phyloP scores from a whole-genome alignment of 2,797 vertebrate species.

The Sebastiscus albofasciatus region DNA sequence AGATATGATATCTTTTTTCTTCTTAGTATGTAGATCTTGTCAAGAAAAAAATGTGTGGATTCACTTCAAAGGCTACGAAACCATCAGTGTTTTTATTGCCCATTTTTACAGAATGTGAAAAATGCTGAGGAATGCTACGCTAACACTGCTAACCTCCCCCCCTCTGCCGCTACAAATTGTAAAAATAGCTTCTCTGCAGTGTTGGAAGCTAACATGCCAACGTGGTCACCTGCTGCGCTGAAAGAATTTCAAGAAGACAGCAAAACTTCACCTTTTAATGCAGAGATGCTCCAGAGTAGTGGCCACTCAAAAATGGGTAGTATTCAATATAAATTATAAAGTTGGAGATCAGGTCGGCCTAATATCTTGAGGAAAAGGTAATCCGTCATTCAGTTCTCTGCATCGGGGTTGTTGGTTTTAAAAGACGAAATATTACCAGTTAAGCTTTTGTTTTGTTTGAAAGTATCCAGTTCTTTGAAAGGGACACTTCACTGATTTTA shows the following conservation, averaged over 20 bases:
- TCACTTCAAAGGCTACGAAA: not conserved
- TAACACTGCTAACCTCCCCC: not conserved
- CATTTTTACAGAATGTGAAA: not conserved
- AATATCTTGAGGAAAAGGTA: not conserved
- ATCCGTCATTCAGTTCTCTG: not conserved
- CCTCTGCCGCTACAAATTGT: not conserved
- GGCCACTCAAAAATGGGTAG: not conserved
- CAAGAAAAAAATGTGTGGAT: not conserved
- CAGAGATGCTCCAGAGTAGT: not conserved
- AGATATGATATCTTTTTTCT: not conserved
- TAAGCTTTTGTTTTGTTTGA: not conserved
- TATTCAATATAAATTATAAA: not conserved
- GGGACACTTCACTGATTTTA: not conserved
- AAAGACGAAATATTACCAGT: not conserved
- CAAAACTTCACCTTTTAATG: not conserved
- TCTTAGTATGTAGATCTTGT: not conserved
- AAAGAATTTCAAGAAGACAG: conserved; percentile 23
- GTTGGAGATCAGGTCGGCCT: not conserved
- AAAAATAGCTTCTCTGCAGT: conserved; percentile 38
- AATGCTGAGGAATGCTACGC: conserved; percentile 13
- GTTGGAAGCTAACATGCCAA: conserved; percentile 31
- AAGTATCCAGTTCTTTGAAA: not conserved
- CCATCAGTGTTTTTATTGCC: not conserved
- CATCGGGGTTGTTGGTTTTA: not conserved
- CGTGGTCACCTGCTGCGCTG: conserved; percentile 42